Evolutionary conservation across 2,113 vertebrate genomes (phyloP).

Genomic region (Dissostichus mawsoni): DNA sequence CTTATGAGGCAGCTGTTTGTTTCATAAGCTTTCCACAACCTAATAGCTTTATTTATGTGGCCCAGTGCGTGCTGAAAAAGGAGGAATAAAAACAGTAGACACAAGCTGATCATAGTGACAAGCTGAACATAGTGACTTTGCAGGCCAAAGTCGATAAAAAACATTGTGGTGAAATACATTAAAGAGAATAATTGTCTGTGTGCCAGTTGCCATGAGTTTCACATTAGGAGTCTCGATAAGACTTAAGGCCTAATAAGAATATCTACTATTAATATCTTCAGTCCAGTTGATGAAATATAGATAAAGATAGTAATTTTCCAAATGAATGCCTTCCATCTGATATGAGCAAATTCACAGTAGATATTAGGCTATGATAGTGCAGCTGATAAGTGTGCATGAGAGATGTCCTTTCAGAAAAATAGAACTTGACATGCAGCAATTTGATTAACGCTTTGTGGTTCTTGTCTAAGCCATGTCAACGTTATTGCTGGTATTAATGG

Average conservation of each 20-base stretch:
- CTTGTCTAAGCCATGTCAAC: slow-evolving; percentile 50
- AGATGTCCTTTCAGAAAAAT: slow-evolving; percentile 64
- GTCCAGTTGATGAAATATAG: slow-evolving; percentile 76
- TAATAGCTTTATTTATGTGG: slow-evolving; percentile 66
- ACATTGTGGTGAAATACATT: slow-evolving; percentile 39
- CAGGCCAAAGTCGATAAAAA: slow-evolving; percentile 41
- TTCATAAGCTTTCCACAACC: slow-evolving; percentile 62
- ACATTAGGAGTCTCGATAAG: slow-evolving; percentile 64
- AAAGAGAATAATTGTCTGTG: slow-evolving; percentile 35
- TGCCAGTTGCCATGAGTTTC: slow-evolving; percentile 43
- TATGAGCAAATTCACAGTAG: slow-evolving; percentile 72
- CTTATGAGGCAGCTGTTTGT: slow-evolving; percentile 56
- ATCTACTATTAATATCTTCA: slow-evolving; percentile 75
- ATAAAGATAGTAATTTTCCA: slow-evolving; percentile 73
- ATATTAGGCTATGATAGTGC: slow-evolving; percentile 67
- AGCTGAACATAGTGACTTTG: slow-evolving; percentile 48
- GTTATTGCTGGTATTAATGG: too few species aligned
- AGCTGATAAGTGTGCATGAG: slow-evolving; percentile 64
- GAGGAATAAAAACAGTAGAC: slow-evolving; percentile 42
- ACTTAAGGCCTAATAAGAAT: slow-evolving; percentile 64
- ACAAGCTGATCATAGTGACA: slow-evolving; percentile 52
- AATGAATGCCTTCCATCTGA: slow-evolving; percentile 71
- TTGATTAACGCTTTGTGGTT: slow-evolving; percentile 68
- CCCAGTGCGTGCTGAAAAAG: slow-evolving; percentile 44
- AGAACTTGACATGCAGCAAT: slow-evolving; percentile 60